Conservation (phyloP, 2,888 invertebrate genomes). For the Pharmacophagus antenor region DNA sequence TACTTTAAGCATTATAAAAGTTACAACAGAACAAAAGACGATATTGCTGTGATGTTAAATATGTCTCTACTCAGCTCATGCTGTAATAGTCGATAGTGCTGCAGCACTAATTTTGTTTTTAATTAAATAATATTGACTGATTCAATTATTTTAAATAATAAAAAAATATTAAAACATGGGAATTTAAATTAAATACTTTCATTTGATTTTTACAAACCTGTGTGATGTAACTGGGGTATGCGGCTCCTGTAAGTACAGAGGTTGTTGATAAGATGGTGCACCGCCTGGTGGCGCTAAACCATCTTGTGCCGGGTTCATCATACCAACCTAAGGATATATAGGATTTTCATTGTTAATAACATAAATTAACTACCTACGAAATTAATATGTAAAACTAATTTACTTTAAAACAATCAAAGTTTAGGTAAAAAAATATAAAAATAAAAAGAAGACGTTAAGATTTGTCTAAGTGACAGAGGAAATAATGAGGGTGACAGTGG, state of each 20-base stretch:
- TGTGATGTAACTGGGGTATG: slow-evolving; percentile 74
- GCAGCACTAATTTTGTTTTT: too few relatives aligned
- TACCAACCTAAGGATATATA: slow-evolving; percentile 69
- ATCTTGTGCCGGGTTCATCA: slow-evolving; percentile 83
- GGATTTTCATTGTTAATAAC: slow-evolving; percentile 3
- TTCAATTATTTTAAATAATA: too few relatives aligned
- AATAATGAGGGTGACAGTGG: neutral
- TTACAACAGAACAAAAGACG: too few relatives aligned
- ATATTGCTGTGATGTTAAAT: too few relatives aligned
- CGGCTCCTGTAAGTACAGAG: slow-evolving; percentile 84
- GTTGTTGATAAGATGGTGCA: slow-evolving; percentile 84
- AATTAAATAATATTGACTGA: too few relatives aligned
- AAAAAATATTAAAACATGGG: too few relatives aligned
- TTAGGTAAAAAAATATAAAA: slow-evolving; percentile 21
- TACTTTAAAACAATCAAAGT: slow-evolving; percentile 2
- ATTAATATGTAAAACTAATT: neutral
- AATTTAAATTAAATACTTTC: too few relatives aligned
- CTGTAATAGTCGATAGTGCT: too few relatives aligned
- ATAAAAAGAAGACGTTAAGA: slow-evolving; percentile 27
- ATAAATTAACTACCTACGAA: neutral
- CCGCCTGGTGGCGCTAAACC: slow-evolving; percentile 82
- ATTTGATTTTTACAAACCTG: slow-evolving; percentile 50
- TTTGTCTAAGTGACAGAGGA: slow-evolving; percentile 34
- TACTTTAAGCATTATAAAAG: too few relatives aligned
- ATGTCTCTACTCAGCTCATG: too few relatives aligned